These are phyloP conservation scores for Neoarius graeffei DNA, from an alignment of 2,113 vertebrate species.

Conservation along the genomic window DNA sequence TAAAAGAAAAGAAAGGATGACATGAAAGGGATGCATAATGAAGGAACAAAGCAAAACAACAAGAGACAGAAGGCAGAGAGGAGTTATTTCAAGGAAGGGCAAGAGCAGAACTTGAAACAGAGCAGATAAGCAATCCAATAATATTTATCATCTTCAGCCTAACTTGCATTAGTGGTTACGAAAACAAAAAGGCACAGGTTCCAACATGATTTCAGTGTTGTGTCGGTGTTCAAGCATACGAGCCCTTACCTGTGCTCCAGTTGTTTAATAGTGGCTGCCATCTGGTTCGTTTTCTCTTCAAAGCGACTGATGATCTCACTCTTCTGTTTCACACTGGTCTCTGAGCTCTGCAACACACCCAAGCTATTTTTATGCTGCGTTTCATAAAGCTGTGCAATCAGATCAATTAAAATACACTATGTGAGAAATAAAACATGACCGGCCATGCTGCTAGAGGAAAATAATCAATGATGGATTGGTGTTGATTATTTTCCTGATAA, in stretches of 20 bases:
- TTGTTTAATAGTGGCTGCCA: slow-evolving; percentile 92
- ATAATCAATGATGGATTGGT: neutral
- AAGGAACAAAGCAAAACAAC: slow-evolving; percentile 51
- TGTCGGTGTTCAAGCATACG: neutral
- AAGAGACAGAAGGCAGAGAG: slow-evolving; percentile 54
- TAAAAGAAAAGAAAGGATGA: slow-evolving; percentile 51
- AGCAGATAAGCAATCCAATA: slow-evolving; percentile 13
- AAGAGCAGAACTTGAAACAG: slow-evolving; percentile 11
- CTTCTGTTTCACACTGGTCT: slow-evolving; percentile 90
- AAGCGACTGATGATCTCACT: slow-evolving; percentile 86
- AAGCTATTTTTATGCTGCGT: neutral
- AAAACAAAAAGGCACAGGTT: neutral
- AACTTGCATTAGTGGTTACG: neutral
- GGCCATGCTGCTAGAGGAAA: neutral
- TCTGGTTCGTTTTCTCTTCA: slow-evolving; percentile 97
- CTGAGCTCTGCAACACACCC: slow-evolving; percentile 75
- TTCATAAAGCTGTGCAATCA: neutral
- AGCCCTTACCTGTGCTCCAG: slow-evolving; percentile 89
- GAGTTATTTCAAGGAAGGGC: slow-evolving; percentile 45
- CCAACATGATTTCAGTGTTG: neutral
- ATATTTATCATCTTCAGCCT: neutral
- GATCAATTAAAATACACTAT: neutral
- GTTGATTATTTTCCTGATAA: neutral
- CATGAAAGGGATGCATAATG: slow-evolving; percentile 39
- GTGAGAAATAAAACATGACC: neutral